Conservation (phyloP, 1,140 invertebrate genomes). For the Metopolophium dirhodum region DNA sequence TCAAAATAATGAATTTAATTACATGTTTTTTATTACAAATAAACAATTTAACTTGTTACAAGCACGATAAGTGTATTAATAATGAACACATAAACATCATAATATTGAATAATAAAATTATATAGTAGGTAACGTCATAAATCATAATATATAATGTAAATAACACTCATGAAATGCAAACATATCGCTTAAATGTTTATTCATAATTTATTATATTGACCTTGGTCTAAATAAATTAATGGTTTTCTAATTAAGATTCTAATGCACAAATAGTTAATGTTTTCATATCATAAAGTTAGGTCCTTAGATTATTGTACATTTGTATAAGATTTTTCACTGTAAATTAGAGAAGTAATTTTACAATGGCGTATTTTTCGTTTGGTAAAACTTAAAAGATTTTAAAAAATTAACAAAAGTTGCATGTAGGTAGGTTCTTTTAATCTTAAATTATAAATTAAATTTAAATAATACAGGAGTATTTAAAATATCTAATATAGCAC, state of each 20-base stretch:
- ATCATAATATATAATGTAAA: too few relatives aligned
- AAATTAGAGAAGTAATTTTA: background rate
- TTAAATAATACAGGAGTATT: background rate
- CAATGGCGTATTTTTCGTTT: background rate
- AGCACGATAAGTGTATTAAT: too few relatives aligned
- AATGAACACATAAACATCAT: too few relatives aligned
- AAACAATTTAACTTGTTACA: too few relatives aligned
- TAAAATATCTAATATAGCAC: background rate
- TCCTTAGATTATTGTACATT: background rate
- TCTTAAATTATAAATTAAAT: background rate
- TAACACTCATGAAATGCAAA: too few relatives aligned
- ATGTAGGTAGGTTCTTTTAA: background rate
- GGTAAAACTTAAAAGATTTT: background rate
- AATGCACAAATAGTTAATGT: background rate
- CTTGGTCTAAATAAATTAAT: too few relatives aligned
- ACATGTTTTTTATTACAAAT: too few relatives aligned
- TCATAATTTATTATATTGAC: too few relatives aligned
- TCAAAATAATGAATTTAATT: too few relatives aligned
- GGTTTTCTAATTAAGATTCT: background rate
- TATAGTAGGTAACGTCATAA: too few relatives aligned
- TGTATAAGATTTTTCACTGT: background rate
- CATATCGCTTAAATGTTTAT: too few relatives aligned
- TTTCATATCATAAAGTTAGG: background rate
- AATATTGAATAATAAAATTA: too few relatives aligned
- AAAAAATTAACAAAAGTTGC: background rate